Percentiles rank a stretch among this genome's conserved stretches.
Conservation (phyloP, 2,888 invertebrate genomes). For the Acanthosepion pharaonis region DNA sequence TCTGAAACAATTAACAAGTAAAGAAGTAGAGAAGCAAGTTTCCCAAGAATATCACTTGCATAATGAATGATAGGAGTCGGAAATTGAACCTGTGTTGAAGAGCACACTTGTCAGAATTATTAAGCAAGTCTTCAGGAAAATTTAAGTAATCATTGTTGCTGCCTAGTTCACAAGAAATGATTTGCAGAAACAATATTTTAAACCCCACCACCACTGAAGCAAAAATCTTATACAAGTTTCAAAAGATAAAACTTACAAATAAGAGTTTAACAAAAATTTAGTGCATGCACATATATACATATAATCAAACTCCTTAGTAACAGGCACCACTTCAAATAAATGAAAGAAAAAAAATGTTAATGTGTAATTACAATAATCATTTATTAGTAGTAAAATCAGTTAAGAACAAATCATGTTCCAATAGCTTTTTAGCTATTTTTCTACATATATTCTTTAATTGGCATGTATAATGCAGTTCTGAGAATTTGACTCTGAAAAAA, state of each 20-base stretch:
- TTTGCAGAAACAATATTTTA: neutral
- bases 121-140: constrained; percentile 18
- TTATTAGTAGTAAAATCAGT: too few species aligned
- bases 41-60: constrained; percentile 18
- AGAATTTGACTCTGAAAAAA: too few species aligned
- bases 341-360: neutral
- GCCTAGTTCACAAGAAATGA: too few species aligned
- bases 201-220: neutral
- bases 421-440: too few species aligned
- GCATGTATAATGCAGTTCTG: too few species aligned
- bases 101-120: neutral
- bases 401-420: too few species aligned
- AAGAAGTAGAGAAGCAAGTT: neutral
- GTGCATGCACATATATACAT: neutral
- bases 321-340: neutral
- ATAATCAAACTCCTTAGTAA: neutral
- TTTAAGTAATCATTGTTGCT: neutral
- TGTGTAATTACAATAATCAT: neutral
- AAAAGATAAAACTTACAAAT: too few species aligned
- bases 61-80: constrained; percentile 33
- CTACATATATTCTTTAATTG: too few species aligned
- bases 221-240: too few species aligned
- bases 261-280: too few species aligned
- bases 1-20: constrained; percentile 33
- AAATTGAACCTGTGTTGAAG: constrained; percentile 11